Conservation (phyloP, 2,888 invertebrate genomes). For the Steinernema hermaphroditum region DNA sequence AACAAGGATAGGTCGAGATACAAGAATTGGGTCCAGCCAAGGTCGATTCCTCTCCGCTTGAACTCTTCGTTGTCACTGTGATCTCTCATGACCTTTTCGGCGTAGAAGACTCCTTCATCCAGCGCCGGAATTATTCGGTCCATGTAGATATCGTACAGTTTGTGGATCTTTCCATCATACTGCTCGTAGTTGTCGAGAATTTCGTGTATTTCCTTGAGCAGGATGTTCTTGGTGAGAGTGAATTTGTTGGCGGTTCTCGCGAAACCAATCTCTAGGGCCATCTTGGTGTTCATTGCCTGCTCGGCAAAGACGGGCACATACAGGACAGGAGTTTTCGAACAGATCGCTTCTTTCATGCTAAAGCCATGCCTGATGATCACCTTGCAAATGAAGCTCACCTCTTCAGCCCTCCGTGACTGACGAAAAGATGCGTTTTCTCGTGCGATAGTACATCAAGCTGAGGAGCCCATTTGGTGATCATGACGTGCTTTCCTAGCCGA, state of each 20-base stretch:
- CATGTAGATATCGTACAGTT: not conserved
- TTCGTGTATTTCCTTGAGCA: not conserved
- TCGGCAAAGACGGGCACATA: slow-evolving; percentile 39
- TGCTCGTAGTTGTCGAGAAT: slow-evolving; percentile 1
- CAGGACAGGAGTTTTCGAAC: slow-evolving; percentile 37
- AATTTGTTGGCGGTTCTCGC: slow-evolving; percentile 28
- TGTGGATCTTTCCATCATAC: not conserved
- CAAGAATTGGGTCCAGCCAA: not conserved
- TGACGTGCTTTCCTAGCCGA: slow-evolving; percentile 13
- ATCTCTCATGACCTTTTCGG: not conserved
- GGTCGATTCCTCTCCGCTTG: not conserved
- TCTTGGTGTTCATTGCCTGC: slow-evolving; percentile 34
- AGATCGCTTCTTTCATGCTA: slow-evolving; percentile 40
- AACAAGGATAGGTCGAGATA: not conserved
- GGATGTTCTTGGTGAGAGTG: slow-evolving; percentile 11
- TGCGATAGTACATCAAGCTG: slow-evolving; percentile 28
- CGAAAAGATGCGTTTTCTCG: not conserved
- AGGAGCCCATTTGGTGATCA: slow-evolving; percentile 36
- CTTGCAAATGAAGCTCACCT: not conserved
- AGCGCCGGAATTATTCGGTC: slow-evolving; percentile 1
- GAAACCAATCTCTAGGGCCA: slow-evolving; percentile 32
- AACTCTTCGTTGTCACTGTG: not conserved
- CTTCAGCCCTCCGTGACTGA: slow-evolving; percentile 40
- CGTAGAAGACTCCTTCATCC: slow-evolving; percentile 1
- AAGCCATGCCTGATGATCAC: not conserved